Base-by-base conservation (phyloP, 35 echinoderm and acorn worm genomes). In the Amphiura filiformis region DNA sequence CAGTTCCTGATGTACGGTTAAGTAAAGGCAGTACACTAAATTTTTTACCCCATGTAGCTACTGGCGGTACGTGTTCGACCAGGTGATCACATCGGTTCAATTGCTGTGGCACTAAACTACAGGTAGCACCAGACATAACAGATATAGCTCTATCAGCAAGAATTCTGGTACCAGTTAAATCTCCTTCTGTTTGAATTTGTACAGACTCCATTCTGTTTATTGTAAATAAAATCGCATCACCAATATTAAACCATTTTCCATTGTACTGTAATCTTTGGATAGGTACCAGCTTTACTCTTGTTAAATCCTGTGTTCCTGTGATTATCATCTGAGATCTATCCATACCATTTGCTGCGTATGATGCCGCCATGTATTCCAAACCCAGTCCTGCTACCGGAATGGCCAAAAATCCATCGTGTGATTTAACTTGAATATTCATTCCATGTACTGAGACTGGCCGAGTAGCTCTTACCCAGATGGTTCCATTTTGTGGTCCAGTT, bases 61-160 rank as follows among this genome's bases (percentile, higher is more conserved):
- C 85, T 0, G 95, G 91, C 31, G 95, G 95, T 31, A 97, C 57
- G 84, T 91, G 90, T 78, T 97, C 95, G 13, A 97, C 91, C 28
- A 97, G 39, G 64, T 97, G 95, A 52, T 97, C 95, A 76, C 95
- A 97, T 36, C 95, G 86, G 30, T 89, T 79, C 64, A 92, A 78
- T 32, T 32, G 76, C 13, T 20, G 37, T 15, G 95, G 95, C 7
- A 97, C 91, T 17, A 86, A 56, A 0, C 91, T 89, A 39, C 95
- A 97, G 1, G 95, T 90, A 7, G 91, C 79, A 32, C 91, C 95
- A 17, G 91, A 90, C 9, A 93, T 36, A 0, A 93, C 91, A 17
- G 95, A 86, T 9, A 97, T 57, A 0, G 94, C 81, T 57, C 80
- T 91, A 65, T 93, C 85, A 0, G 91, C 57, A 37, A 34, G 81